Evolutionary conservation across 2,113 vertebrate genomes (phyloP).

Genomic region (Entosphenus tridentatus): DNA sequence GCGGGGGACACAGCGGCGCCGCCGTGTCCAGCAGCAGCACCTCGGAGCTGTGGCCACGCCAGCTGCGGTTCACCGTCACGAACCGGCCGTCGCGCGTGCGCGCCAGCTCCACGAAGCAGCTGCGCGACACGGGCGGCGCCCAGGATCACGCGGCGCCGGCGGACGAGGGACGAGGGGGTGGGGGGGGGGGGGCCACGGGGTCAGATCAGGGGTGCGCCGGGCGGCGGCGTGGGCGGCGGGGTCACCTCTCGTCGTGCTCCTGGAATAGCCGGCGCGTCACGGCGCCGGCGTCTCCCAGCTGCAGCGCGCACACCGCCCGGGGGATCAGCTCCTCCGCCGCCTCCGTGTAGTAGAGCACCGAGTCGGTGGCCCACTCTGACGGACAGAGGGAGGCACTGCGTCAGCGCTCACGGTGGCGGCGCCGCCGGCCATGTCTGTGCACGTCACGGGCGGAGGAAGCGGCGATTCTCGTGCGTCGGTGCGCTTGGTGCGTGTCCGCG

Average conservation of each 20-base stretch:
- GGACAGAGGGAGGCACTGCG: neutral
- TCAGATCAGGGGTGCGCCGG: neutral
- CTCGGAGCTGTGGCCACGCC: conserved; percentile 61
- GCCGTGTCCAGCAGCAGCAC: conserved; percentile 35
- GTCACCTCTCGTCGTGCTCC: conserved; percentile 58
- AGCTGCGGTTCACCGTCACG: conserved; percentile 61
- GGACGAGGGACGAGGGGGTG: neutral
- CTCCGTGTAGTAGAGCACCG: conserved; percentile 47
- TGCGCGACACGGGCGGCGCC: conserved; percentile 13
- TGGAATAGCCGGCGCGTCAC: conserved; percentile 35
- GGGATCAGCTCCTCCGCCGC: conserved; percentile 44
- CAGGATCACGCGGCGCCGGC: conserved; percentile 6
- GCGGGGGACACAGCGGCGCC: conserved; percentile 24
- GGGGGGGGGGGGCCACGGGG: neutral
- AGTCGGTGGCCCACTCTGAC: conserved; percentile 63
- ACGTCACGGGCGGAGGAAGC: neutral
- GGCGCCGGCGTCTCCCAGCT: conserved; percentile 25
- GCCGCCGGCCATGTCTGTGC: neutral
- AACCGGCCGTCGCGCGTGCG: conserved; percentile 43
- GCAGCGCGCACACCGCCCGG: conserved; percentile 36
- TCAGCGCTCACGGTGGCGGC: neutral
- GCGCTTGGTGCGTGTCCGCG: neutral
- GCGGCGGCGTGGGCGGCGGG: neutral
- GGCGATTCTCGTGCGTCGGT: neutral
- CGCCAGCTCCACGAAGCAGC: conserved; percentile 67